Percentiles rank a stretch among this genome's conserved stretches.
Evolutionary conservation across 2,797 vertebrate species (phyloP).

Genomic region (Melanogrammus aeglefinus): DNA sequence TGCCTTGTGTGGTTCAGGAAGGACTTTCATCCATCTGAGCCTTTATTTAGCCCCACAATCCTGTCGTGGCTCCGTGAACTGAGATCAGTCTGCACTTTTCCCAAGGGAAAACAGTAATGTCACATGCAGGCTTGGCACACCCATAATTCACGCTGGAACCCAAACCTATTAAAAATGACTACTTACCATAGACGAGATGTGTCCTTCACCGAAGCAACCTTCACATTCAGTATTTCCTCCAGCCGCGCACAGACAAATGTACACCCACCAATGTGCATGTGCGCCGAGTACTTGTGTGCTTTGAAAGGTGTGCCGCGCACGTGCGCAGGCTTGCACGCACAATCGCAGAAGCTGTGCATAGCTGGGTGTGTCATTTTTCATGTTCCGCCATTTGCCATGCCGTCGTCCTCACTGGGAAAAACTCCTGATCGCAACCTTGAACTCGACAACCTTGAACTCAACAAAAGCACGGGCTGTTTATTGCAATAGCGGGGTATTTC

Average conservation of each 20-base stretch:
- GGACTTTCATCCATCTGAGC: slow-evolving; percentile 74
- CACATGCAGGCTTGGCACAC: slow-evolving; percentile 84
- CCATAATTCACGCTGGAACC: slow-evolving; percentile 92
- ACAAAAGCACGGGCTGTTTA: background rate
- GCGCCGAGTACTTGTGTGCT: background rate
- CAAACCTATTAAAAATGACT: slow-evolving; percentile 97
- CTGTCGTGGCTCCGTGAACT: slow-evolving; percentile 71
- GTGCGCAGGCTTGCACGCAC: background rate
- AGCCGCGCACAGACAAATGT: slow-evolving; percentile 26
- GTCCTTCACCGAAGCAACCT: slow-evolving; percentile 94
- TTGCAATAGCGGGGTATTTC: background rate
- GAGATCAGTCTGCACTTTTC: slow-evolving; percentile 84
- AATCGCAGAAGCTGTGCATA: background rate
- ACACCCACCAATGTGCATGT: slow-evolving; percentile 6
- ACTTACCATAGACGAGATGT: slow-evolving; percentile 91
- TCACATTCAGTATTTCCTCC: slow-evolving; percentile 66
- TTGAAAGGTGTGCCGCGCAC: background rate
- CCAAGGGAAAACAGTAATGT: slow-evolving; percentile 90
- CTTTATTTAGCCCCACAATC: slow-evolving; percentile 78
- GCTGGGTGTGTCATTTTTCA: slow-evolving; percentile 49
- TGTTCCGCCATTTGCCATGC: slow-evolving; percentile 38
- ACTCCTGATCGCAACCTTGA: slow-evolving; percentile 53
- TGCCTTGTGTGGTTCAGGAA: slow-evolving; percentile 21
- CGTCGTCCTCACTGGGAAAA: slow-evolving; percentile 40
- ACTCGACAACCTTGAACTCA: slow-evolving; percentile 53